Base-by-base conservation (phyloP, 2,888 invertebrate genomes). In the Zootermopsis nevadensis region DNA sequence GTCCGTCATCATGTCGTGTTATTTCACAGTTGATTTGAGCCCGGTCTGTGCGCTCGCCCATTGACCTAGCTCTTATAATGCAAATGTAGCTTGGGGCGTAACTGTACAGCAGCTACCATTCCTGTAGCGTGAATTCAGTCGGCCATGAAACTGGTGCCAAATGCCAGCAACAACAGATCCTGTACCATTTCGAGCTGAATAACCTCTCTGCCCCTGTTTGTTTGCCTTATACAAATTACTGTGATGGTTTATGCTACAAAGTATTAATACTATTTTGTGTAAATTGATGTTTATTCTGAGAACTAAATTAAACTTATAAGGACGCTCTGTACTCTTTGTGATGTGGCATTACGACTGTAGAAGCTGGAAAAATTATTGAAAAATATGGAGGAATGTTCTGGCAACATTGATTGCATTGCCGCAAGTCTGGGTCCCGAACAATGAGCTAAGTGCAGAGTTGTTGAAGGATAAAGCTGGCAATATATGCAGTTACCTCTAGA, bases 11-110 rank as follows among this genome's bases (percentile, higher is more conserved):
- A 33, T 42, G 33, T 35, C n/a, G 74, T 74, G 74, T 74, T 74
- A 74, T 74, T 74, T 74, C 74, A 74, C 74, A 74, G 74, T 38
- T 74, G 74, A 74, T 74, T 74, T 74, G 74, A 74, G 74, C 33
- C 10, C 69, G 4, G 19, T 19, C 33, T 33, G 30, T 33, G 69
- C 33, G 60, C 60, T 6, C 60, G 12, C 60, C n/a, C n/a, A 60
- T 27, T n/a, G 60, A n/a, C n/a, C 60, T 60, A 4, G 3, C 33
- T 4, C 33, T 38, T 27, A 38, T 42, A 74, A 74, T 74, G 74
- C 33, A 74, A 74, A 74, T 74, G 74, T 74, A 60, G 60, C 60
- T n/a, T n/a, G 60, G n/a, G 60, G 8, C 60, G 10, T 10, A 60
- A 33, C 31, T 74, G 74, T 74, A 38, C 38, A 74, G 38, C 74